phyloP scores from a whole-genome alignment of 2,113 vertebrate species.

The Nycticryphes semicollaris region DNA sequence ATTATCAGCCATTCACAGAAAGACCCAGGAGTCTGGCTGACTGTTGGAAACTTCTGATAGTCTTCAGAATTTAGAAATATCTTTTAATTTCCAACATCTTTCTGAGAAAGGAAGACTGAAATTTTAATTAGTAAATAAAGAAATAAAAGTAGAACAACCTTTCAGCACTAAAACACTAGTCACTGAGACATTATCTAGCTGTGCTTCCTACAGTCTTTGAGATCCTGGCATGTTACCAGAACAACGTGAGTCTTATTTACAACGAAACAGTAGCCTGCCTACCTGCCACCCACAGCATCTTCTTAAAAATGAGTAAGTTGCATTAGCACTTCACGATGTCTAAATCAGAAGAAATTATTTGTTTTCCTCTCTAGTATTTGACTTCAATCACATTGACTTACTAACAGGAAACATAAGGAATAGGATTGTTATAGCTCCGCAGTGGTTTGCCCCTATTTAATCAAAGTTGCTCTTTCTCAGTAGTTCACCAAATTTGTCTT shows the following conservation, averaged over 20 bases:
- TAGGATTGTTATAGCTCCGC: not conserved
- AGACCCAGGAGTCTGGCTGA: not conserved
- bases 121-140: slow-evolving; percentile 39
- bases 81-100: not conserved
- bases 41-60: not conserved
- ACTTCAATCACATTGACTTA: not conserved
- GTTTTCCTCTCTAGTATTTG: not conserved
- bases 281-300: not conserved
- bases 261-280: not conserved
- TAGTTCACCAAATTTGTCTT: not conserved
- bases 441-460: not conserved
- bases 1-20: not conserved
- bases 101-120: slow-evolving; percentile 23
- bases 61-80: not conserved
- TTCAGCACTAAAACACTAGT: not conserved
- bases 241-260: not conserved
- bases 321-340: not conserved
- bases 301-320: not conserved
- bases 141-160: not conserved
- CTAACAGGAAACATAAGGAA: not conserved
- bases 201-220: not conserved
- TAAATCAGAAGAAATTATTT: slow-evolving; percentile 18
- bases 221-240: not conserved
- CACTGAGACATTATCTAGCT: not conserved
- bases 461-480: not conserved